Conservation (phyloP, 2,797 vertebrate species). For the Poeciliopsis paucimaculata region DNA sequence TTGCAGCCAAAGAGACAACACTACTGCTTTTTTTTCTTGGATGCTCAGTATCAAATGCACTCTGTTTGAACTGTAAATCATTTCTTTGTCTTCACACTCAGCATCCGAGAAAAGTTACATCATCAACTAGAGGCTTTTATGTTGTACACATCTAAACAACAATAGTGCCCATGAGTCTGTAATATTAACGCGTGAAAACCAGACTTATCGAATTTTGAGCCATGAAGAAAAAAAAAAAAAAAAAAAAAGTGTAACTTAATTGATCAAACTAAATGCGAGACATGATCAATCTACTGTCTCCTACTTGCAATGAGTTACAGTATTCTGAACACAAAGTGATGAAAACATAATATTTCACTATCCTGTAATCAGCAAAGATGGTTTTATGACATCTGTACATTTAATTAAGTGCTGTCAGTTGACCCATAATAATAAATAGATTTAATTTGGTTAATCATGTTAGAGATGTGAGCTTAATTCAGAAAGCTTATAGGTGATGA, state of each 20-base stretch:
- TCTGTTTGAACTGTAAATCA: neutral
- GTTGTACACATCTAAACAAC: neutral
- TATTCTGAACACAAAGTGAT: slow-evolving; percentile 15
- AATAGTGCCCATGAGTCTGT: neutral
- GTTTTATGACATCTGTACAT: slow-evolving; percentile 1
- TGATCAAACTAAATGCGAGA: neutral
- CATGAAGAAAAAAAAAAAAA: neutral
- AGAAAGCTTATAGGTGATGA: neutral
- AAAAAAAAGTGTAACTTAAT: neutral
- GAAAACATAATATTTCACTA: slow-evolving; percentile 1
- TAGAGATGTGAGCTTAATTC: neutral
- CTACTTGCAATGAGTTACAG: slow-evolving; percentile 6
- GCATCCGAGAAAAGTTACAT: neutral
- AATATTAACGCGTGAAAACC: neutral
- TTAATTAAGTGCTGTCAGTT: neutral
- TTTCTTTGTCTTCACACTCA: neutral
- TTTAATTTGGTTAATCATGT: neutral
- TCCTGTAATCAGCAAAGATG: neutral
- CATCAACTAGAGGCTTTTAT: neutral
- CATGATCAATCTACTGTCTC: neutral
- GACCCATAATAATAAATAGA: neutral
- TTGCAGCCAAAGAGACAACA: neutral
- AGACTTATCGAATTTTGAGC: neutral
- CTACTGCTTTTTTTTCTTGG: neutral
- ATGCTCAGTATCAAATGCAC: neutral